Evolutionary conservation across 1,140 invertebrate genomes (phyloP), one percentile per base, ranked within the genome.

Genomic region (Hesperophylax magnus): DNA sequence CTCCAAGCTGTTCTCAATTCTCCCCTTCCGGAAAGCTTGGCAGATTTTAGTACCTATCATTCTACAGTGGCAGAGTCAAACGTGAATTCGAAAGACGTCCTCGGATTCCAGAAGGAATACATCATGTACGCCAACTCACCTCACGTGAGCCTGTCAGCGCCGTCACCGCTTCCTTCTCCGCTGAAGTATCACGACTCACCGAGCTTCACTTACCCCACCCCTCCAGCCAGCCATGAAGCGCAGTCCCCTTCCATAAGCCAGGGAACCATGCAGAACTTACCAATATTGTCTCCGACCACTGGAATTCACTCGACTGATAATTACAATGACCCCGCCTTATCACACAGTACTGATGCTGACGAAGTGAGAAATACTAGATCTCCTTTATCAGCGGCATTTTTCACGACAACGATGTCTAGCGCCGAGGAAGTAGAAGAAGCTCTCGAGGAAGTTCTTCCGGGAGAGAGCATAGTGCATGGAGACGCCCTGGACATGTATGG

Each of bases 401-500:
- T 95, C 86, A 95, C 94, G n/a, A 94, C 94, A n/a, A 94, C 94
- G 20, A 96, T 96, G 91, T 95, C 95, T 0, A 95, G 94, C 69
- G 94, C 95, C 18, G 95, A 95, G 82, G 95, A 95, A 81, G 95
- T 96, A 0, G 95, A 96, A 87, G 94, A 95, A 86, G 95, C 95
- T 0, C 86, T 96, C 27, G 94, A 94, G 85, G 95, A 96, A 86
- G 95, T 96, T 0, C 86, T 96, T 18, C 95, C 95, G 3, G 94
- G 94, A 81, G 94, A 96, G 88, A 93, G 91, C 53, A 90, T 92
- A 20, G 82, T 84, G 17, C 82, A 84, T 84, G 88, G 91, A 75
- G 91, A 92, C 76, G 84, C 86, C 3, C 88, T 93, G 78, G 93
- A 93, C 83, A 89, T 93, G 1, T 94, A 93, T 80, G 91, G 92